Base-by-base conservation (phyloP, 2,888 invertebrate species). In the Lumbricus terrestris region DNA sequence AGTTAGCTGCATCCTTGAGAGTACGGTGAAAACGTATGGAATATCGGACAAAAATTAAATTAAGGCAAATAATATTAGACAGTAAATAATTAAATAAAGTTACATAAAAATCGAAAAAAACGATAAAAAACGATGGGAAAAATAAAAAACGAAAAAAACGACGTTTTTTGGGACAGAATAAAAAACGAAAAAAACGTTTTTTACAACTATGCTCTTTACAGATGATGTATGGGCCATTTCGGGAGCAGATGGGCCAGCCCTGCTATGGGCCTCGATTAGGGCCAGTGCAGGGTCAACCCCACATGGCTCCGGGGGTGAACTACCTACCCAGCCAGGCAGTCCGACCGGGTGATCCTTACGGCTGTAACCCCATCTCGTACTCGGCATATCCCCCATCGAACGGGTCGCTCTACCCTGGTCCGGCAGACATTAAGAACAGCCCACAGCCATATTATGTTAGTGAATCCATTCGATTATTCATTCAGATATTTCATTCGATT, bases 261-360 rank as follows among this genome's bases (percentile, higher is more conserved):
- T 85, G 85, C 37, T 85, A 85, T 33, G 85, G 85, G 85, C 85
- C 85, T 85, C 85, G 85, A n/a, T 37, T 85, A 37, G 85, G 85
- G 85, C 85, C 85, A 85, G 20, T 85, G 85, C 85, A 85, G 35
- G 85, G 85, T 35, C 85, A 85, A 35, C 85, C 85, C 16, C 85
- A 85, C 85, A 37, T 85, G 85, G 85, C 35, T 15, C 85, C 85
- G 5, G 85, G 85, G 23, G 85, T 85, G 37, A 85, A 85, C 85
- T 85, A 85, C 37, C 85, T 85, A 85, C 37, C 85, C 85, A 85
- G 85, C 37, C 85, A 34, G 34, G 37, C 11, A 16, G 37, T 85
- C 20, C 85, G 85, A 85, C 85, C 85, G 34, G 85, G 85, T 85
- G 85, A 85, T 23, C 85, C 85, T 20, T 85, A 85, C 37, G 85